phyloP scores from a whole-genome alignment of 1,140 invertebrate species.

The Pseudomyrmex gracilis region DNA sequence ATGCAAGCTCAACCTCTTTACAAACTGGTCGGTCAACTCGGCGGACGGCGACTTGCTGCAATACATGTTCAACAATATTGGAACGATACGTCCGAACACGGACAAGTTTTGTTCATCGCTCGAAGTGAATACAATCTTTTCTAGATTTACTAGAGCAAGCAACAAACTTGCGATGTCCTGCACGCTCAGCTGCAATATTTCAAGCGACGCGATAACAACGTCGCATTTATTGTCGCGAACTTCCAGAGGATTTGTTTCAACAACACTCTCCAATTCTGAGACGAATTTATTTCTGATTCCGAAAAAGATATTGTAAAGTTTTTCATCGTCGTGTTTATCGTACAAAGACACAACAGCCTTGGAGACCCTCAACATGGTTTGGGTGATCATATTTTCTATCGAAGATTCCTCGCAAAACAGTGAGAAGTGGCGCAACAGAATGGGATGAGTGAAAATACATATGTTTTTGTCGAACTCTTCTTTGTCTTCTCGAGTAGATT shows the following conservation, averaged over 20 bases:
- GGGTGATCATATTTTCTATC: conserved; percentile 81
- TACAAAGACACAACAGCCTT: conserved; percentile 61
- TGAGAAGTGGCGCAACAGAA: conserved; percentile 86
- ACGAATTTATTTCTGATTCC: conserved; percentile 79
- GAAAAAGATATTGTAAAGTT: conserved; percentile 54
- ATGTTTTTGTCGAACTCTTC: conserved; percentile 69
- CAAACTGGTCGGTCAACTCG: conserved; percentile 66
- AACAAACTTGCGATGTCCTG: conserved; percentile 71
- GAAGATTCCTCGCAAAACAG: conserved; percentile 79
- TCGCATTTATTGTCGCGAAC: conserved; percentile 30
- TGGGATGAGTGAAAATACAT: conserved; percentile 85
- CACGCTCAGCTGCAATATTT: conserved; percentile 70
- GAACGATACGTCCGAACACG: conserved; percentile 73
- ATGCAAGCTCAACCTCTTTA: conserved; percentile 68
- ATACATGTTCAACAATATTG: conserved; percentile 76
- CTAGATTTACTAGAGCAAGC: conserved; percentile 65
- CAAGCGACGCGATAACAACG: conserved; percentile 61
- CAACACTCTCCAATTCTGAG: conserved; percentile 65
- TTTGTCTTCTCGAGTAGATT: conserved; percentile 36
- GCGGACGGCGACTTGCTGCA: conserved; percentile 14
- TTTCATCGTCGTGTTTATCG: conserved; percentile 50
- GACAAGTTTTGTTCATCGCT: conserved; percentile 73
- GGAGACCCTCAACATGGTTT: conserved; percentile 82
- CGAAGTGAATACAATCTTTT: conserved; percentile 66
- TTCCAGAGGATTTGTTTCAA: conserved; percentile 63